Conservation (phyloP, 2,113 vertebrate genomes). For the Sphaerodactylus townsendi region DNA sequence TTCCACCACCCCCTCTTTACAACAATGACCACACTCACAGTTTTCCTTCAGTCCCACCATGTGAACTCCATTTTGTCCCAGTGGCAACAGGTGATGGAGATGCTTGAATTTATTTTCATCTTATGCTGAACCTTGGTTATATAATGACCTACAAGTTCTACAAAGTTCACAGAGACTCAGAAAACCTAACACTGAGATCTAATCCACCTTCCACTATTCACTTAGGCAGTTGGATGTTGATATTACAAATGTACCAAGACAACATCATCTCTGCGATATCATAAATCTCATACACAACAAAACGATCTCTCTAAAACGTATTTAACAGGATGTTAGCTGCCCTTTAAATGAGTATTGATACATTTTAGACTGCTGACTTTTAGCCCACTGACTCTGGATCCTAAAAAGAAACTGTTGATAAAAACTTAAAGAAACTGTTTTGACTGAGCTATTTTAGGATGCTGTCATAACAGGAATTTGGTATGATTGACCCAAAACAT, state of each 20-base stretch:
- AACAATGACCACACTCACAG: too few species aligned
- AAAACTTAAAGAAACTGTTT: too few species aligned
- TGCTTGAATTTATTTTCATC: slow-evolving; percentile 50
- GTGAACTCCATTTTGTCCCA: slow-evolving; percentile 38
- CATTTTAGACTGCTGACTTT: slow-evolving; percentile 58
- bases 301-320: slow-evolving; percentile 58
- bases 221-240: slow-evolving; percentile 55
- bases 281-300: slow-evolving; percentile 76
- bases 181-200: slow-evolving; percentile 55
- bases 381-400: slow-evolving; percentile 58
- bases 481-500: too few species aligned
- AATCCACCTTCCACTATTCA: slow-evolving; percentile 63
- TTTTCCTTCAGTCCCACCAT: slow-evolving; percentile 23
- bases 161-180: slow-evolving; percentile 62
- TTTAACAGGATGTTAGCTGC: slow-evolving; percentile 51
- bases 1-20: too few species aligned
- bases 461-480: too few species aligned
- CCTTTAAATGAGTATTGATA: slow-evolving; percentile 59
- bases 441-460: too few species aligned
- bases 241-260: slow-evolving; percentile 70
- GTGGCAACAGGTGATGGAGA: slow-evolving; percentile 45
- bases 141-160: slow-evolving; percentile 51
- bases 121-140: slow-evolving; percentile 59
- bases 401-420: slow-evolving; percentile 46
- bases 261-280: slow-evolving; percentile 64